Conservation (phyloP, 2,888 invertebrate species). For the Gerris lacustris region DNA sequence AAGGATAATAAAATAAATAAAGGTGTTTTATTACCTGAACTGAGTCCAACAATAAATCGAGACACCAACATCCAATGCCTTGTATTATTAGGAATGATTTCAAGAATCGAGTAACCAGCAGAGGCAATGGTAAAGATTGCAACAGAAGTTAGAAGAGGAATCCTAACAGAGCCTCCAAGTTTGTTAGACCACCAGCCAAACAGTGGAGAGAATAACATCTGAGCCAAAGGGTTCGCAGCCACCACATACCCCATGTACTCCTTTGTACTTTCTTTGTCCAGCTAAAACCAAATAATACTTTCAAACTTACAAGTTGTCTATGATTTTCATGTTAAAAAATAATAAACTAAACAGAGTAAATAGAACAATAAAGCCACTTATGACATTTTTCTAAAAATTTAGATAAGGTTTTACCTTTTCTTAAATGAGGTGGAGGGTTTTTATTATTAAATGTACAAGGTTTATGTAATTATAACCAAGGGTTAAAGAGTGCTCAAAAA, state of each 20-base stretch:
- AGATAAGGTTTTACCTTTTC: too few species aligned
- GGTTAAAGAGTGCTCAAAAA: too few species aligned
- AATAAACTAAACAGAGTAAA: background rate
- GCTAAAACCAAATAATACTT: constrained; percentile 41
- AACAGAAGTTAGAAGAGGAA: constrained; percentile 58
- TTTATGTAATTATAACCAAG: too few species aligned
- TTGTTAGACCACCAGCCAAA: constrained; percentile 76
- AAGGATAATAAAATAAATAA: too few species aligned
- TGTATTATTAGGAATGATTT: constrained; percentile 49
- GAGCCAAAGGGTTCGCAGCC: constrained; percentile 75
- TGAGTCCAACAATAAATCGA: constrained; percentile 68
- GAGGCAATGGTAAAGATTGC: constrained; percentile 60
- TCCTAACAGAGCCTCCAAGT: constrained; percentile 50
- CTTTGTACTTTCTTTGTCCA: constrained; percentile 65
- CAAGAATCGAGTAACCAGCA: constrained; percentile 60
- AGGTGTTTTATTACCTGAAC: constrained; percentile 50
- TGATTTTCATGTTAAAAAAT: too few species aligned
- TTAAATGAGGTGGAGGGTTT: too few species aligned
- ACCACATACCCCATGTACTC: constrained; percentile 73
- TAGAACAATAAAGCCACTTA: constrained; percentile 1
- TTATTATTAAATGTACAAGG: too few species aligned
- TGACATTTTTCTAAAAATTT: too few species aligned
- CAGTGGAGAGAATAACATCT: constrained; percentile 73
- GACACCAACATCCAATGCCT: constrained; percentile 64
- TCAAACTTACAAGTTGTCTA: background rate